Evolutionary conservation across 2,888 invertebrate species (phyloP).

Genomic region (Kryphioiulus occultus): DNA sequence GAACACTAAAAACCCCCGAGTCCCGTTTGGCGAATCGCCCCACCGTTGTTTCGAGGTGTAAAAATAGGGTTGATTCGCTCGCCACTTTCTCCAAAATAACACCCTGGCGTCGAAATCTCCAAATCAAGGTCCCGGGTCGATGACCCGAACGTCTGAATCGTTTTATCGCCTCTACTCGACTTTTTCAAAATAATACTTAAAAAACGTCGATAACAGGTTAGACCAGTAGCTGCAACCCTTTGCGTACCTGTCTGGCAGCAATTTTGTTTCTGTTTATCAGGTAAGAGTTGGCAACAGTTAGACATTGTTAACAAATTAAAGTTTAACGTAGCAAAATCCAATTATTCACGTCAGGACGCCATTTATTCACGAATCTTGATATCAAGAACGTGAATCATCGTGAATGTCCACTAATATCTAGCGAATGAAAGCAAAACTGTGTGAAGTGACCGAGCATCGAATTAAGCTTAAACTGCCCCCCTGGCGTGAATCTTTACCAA

Average conservation of each 20-base stretch:
- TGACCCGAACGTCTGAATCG: neutral
- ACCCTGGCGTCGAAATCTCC: neutral
- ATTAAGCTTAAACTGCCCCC: neutral
- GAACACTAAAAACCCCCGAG: neutral
- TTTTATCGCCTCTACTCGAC: no score
- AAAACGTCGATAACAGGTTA: neutral
- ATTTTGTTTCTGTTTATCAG: no score
- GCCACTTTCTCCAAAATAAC: neutral
- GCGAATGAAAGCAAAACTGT: no score
- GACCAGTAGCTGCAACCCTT: neutral
- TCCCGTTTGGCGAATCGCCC: neutral
- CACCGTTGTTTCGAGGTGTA: neutral
- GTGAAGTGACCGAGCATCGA: no score
- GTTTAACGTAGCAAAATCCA: no score
- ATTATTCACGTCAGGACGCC: no score
- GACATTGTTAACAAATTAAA: no score
- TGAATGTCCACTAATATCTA: no score
- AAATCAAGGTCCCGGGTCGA: conserved; percentile 23
- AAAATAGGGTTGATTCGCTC: conserved; percentile 2
- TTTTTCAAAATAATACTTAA: neutral
- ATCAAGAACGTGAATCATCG: no score
- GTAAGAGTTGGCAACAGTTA: no score
- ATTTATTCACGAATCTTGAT: no score
- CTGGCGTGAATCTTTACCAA: neutral
- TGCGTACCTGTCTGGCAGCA: neutral